Evolutionary conservation across 2,797 vertebrate species (phyloP).

Genomic region (Acipenser transmontanus): DNA sequence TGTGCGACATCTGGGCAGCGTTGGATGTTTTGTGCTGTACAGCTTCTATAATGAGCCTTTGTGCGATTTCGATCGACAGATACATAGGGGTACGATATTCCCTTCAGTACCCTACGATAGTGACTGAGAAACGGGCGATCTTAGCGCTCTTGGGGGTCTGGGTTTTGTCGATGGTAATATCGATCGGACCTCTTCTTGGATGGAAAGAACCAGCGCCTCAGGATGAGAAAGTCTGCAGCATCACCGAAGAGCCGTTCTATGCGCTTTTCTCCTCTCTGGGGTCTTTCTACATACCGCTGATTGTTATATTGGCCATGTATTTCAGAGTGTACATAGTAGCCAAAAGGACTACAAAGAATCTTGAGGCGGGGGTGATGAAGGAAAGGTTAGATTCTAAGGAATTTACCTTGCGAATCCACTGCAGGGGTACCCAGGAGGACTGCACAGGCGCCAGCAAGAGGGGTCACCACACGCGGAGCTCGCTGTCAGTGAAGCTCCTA

Average conservation of each 20-base stretch:
- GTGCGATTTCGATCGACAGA: slow-evolving; percentile 93
- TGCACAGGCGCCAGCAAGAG: slow-evolving; percentile 59
- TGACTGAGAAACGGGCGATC: slow-evolving; percentile 83
- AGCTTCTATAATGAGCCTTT: slow-evolving; percentile 92
- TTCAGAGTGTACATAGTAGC: slow-evolving; percentile 90
- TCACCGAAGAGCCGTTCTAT: slow-evolving; percentile 93
- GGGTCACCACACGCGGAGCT: slow-evolving; percentile 73
- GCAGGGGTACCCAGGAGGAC: slow-evolving; percentile 79
- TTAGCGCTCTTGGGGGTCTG: slow-evolving; percentile 72
- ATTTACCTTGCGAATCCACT: slow-evolving; percentile 87
- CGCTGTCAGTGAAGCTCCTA: slow-evolving; percentile 82
- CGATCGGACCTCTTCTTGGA: slow-evolving; percentile 88
- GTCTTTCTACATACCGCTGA: slow-evolving; percentile 92
- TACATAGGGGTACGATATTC: slow-evolving; percentile 92
- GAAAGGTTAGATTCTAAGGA: slow-evolving; percentile 89
- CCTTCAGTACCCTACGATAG: slow-evolving; percentile 86
- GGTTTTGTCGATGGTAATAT: slow-evolving; percentile 86
- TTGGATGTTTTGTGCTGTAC: slow-evolving; percentile 95
- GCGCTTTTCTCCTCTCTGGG: slow-evolving; percentile 92
- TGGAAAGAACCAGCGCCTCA: slow-evolving; percentile 92
- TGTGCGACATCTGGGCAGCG: slow-evolving; percentile 96
- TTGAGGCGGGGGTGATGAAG: slow-evolving; percentile 91
- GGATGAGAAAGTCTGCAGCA: slow-evolving; percentile 81
- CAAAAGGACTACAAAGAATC: slow-evolving; percentile 91
- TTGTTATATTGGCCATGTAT: slow-evolving; percentile 92